These are phyloP conservation scores for Bettongia penicillata DNA, from an alignment of 2,113 vertebrate genomes.

Conservation along the genomic window DNA sequence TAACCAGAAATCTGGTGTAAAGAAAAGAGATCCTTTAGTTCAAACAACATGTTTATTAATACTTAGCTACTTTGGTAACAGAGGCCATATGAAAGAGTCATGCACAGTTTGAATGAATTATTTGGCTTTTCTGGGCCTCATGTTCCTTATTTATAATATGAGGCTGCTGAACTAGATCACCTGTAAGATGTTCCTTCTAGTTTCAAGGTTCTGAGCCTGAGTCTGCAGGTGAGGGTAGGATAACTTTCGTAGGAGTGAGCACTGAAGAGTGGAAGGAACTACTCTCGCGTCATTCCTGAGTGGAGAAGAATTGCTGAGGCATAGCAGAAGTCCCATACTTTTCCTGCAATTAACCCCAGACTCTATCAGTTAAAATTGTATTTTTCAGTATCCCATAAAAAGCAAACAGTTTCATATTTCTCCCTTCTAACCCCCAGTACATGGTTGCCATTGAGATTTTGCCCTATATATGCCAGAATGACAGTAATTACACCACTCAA, in stretches of 20 bases:
- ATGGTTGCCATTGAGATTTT: not conserved
- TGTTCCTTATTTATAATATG: not conserved
- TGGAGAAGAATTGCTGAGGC: not conserved
- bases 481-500: too few relatives aligned
- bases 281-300: slow-evolving; percentile 16
- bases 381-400: slow-evolving; percentile 32
- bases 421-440: slow-evolving; percentile 11
- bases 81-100: slow-evolving; percentile 28
- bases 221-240: not conserved
- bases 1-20: not conserved
- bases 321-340: not conserved
- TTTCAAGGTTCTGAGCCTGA: slow-evolving; percentile 24
- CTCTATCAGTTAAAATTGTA: not conserved
- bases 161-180: not conserved
- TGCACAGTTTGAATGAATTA: not conserved
- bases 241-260: not conserved
- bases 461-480: too few relatives aligned
- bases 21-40: not conserved
- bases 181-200: not conserved
- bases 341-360: not conserved
- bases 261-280: not conserved
- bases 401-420: not conserved
- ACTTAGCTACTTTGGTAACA: not conserved
- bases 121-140: not conserved
- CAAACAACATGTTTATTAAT: slow-evolving; percentile 5